Evolutionary conservation across 30 jellyfish, hydroid and myxozoan genomes (phyloP), one percentile per base, ranked within the genome.

Genomic region (Kudoa iwatai): DNA sequence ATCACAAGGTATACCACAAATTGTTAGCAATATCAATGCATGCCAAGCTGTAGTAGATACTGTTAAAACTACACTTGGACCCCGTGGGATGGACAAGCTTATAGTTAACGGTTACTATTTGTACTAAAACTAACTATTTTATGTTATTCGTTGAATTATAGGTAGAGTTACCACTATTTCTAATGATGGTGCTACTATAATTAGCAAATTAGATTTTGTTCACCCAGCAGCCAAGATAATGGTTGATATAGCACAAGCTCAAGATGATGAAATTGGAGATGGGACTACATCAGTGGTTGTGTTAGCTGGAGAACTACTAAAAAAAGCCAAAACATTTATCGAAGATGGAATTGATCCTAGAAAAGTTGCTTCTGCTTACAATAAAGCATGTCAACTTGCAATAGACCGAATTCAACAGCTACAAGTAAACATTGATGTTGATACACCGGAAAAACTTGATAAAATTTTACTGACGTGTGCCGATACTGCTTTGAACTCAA

Each of bases 211-310:
- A 14, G 84, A 71, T 32, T 55, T 71, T 34, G 93, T 71, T 25
- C 93, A 71, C 39, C 93, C 93, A 11, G 93, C 93, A 15, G 93
- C 93, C 4, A 53, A 65, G 45, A 61, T 86, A 1, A 42, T 71
- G n/a, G 87, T 61, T 2, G 93, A 71, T 45, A 71, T 71, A 33
- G 86, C 93, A 44, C 57, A 54, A 39, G 60, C 93, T 11, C 93
- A 71, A 51, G 93, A 71, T 55, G 93, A 86, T 7, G 93, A 71
- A 83, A 86, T 71, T 32, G 93, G 93, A 15, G 93, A 71, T 56
- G 93, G 93, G 9, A 71, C 93, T 12, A 71, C 93, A n/a, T 59
- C 83, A 28, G 93, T 71, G 6, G 64, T 51, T 20, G 33, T 71
- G 30, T 40, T 71, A 31, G 93, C 93, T 11, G 93, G 60, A 18